These are phyloP conservation scores for Anagrus nilaparvatae DNA, from an alignment of 1,140 invertebrate genomes.

Conservation along the genomic window DNA sequence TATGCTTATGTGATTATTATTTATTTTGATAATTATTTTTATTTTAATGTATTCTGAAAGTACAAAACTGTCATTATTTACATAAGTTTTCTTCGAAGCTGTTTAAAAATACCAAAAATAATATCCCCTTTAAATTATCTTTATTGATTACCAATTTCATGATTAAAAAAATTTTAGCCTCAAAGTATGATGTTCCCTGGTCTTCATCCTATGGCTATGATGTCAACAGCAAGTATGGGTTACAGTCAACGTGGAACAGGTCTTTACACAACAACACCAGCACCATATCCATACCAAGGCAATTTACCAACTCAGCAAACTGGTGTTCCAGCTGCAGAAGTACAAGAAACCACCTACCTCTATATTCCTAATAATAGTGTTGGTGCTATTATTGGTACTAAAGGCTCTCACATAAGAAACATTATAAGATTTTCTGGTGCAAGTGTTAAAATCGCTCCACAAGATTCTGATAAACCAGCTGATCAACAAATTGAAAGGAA, in stretches of 20 bases:
- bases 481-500: constrained; percentile 73
- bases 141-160: too few species aligned
- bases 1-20: too few species aligned
- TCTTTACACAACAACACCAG: constrained; percentile 44
- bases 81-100: too few species aligned
- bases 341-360: constrained; percentile 80
- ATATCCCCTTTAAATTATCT: too few species aligned
- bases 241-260: constrained; percentile 48
- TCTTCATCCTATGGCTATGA: constrained; percentile 92
- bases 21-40: too few species aligned
- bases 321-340: constrained; percentile 41
- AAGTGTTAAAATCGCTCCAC: constrained; percentile 83
- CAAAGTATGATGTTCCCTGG: constrained; percentile 91
- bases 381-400: constrained; percentile 94
- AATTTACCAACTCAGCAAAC: constrained; percentile 36
- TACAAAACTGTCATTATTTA: too few species aligned
- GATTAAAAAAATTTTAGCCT: too few species aligned
- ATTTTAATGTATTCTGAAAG: too few species aligned
- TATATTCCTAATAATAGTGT: constrained; percentile 97
- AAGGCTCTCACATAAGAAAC: constrained; percentile 91
- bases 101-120: too few species aligned
- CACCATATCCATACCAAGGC: constrained; percentile 42
- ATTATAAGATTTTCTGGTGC: constrained; percentile 94
- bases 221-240: constrained; percentile 75
- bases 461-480: constrained; percentile 67